Base-by-base conservation (phyloP, 1,140 invertebrate genomes). In the Aethina tumida region DNA sequence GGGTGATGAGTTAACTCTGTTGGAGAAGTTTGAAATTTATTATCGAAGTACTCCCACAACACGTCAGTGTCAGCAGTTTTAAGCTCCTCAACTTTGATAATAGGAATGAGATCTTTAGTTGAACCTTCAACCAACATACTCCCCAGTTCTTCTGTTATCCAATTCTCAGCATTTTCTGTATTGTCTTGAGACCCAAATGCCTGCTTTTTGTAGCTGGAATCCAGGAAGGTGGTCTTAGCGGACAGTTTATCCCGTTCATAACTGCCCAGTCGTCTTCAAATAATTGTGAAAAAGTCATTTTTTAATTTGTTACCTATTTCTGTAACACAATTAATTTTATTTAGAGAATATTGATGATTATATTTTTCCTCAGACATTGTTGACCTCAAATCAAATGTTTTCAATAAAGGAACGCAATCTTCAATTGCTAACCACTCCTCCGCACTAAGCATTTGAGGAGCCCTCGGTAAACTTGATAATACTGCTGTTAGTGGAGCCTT, bases 141-240 rank as follows among this genome's bases (percentile, higher is more conserved):
- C 10, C 26, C 31, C 8, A 53, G 13, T 45, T 58, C 50, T 3
- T 58, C 52, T 14, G 35, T 20, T 16, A 58, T 18, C 35, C 24
- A 53, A 29, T 49, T 34, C 43, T 55, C 29, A 20, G 42, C 48
- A 36, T 47, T 53, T 25, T 43, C 40, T 8, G 54, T 52, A 47
- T 58, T 55, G 21, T 35, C 35, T 6, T 45, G 34, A 16, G 38
- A 8, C n/a, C 54, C 47, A 50, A 59, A 59, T 21, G 31, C 50
- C 34, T 39, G 29, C 47, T 54, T 56, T 37, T 57, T 56, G 32
- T 52, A 57, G 22, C 51, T 37, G 9, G 49, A 51, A 49, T 57
- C 53, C n/a, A 59, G 12, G 36, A 55, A 47, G 8, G 53, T 51
- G 15, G 43, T 32, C 44, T 50, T 50, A 14, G 50, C 47, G 24